Evolutionary conservation across 2,888 invertebrate genomes (phyloP), one percentile per base, ranked within the genome.

Genomic region (Meiosimyza decipiens): DNA sequence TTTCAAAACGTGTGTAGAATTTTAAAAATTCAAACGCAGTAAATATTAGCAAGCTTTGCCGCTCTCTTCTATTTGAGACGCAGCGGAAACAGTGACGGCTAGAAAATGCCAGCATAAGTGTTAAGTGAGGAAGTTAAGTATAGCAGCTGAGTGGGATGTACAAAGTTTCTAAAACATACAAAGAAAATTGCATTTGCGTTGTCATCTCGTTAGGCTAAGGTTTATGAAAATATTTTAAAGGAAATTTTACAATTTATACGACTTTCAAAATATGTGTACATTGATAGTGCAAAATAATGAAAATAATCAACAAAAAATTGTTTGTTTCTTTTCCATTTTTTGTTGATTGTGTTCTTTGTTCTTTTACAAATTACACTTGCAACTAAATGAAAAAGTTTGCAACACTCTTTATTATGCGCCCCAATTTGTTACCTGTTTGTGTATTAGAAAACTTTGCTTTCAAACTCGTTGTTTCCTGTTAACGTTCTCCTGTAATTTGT

Each of bases 1-100:
- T 80, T 80, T 74, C 73, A 74, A 78, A 78, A 79, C 80, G 80
- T 80, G 80, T 78, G 77, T 75, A 76, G 80, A 80, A 80, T 79
- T 66, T 47, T 67, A 47, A 68, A 67, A 67, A 40, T 49, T n/a
- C 66, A 40, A 52, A 55, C 54, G 40, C 54, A 18, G 47, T 49
- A 49, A 40, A 40, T 9, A 40, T 47, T 13, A 18, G 49, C 40
- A 66, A 54, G 54, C 50, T 16, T 63, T 40, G 9, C 9, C 40
- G 6, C 40, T 40, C 40, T 9, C 40, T 40, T 1, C 9, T 7
- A 40, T 40, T 40, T 40, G 40, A 40, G 40, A 40, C 9, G 40
- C 40, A 40, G 40, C 9, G 40, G 9, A 40, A 40, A 9, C 40
- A 40, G 40, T 40, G 40, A 40, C 6, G 40, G 40, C 40, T 5